Evolutionary conservation across 2,113 vertebrate species (phyloP).

Genomic region (Chroicocephalus ridibundus): DNA sequence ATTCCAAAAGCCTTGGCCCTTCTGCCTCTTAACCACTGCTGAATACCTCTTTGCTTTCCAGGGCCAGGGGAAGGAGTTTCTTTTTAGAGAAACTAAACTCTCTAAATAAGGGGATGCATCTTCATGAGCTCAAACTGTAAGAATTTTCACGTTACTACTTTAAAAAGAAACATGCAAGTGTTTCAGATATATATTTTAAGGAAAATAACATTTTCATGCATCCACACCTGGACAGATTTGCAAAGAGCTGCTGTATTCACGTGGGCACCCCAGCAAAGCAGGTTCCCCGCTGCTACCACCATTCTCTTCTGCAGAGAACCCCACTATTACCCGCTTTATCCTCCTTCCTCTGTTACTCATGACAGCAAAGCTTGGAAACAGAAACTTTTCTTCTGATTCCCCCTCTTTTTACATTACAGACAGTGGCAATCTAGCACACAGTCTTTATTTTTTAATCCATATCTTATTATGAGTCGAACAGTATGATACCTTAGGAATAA

Average conservation of each 20-base stretch:
- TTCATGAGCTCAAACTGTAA: not conserved
- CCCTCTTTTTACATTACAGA: not conserved
- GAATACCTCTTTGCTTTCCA: not conserved
- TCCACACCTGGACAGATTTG: rapidly evolving
- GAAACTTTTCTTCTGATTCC: not conserved
- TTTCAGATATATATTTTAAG: not conserved
- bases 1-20: conserved; percentile 15
- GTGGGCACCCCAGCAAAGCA: not conserved
- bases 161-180: not conserved
- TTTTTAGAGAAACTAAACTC: not conserved
- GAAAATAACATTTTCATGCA: not conserved
- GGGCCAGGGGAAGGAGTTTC: not conserved
- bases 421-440: not conserved
- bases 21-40: not conserved
- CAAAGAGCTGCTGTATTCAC: not conserved
- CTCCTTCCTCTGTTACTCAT: not conserved
- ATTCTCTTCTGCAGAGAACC: not conserved
- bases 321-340: not conserved
- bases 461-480: not conserved
- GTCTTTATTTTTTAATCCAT: not conserved
- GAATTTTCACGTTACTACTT: not conserved
- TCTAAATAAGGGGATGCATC: not conserved
- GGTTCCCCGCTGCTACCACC: not conserved
- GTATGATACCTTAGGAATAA: not conserved
- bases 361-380: not conserved